Percentiles rank a stretch among this genome's conserved stretches.
These are phyloP conservation scores for Phalanger gymnotis DNA, from an alignment of 2,797 vertebrate species.

Conservation along the genomic window DNA sequence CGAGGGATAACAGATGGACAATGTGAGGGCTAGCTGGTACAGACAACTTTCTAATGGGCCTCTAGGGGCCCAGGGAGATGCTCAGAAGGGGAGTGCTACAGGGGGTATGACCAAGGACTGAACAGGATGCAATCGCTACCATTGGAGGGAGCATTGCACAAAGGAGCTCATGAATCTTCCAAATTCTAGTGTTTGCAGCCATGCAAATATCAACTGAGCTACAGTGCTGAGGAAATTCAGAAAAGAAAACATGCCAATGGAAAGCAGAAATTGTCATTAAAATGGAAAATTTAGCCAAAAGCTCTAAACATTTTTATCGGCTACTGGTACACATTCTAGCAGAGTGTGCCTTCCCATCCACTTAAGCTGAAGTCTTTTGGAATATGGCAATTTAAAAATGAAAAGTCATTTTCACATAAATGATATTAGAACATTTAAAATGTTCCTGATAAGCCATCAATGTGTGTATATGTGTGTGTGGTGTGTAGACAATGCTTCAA, in stretches of 20 bases:
- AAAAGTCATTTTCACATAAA: conserved; percentile 38
- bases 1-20: background rate
- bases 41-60: background rate
- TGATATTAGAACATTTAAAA: background rate
- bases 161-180: background rate
- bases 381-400: background rate
- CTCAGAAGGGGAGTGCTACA: background rate
- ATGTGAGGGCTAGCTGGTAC: background rate
- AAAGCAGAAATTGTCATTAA: conserved; percentile 35
- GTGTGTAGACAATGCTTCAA: background rate
- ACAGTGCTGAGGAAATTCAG: background rate
- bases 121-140: background rate
- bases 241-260: conserved; percentile 42
- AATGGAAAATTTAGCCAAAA: background rate
- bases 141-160: background rate
- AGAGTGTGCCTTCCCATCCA: background rate
- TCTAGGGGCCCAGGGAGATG: background rate
- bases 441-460: background rate
- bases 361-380: conserved; percentile 17
- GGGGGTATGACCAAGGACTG: background rate
- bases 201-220: conserved; percentile 19
- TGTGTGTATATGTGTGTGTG: no score
- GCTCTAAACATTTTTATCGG: background rate
- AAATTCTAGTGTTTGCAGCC: background rate
- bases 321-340: background rate